These are phyloP conservation scores for Melospiza melodia DNA, from an alignment of 2,113 vertebrate genomes.

Conservation along the genomic window DNA sequence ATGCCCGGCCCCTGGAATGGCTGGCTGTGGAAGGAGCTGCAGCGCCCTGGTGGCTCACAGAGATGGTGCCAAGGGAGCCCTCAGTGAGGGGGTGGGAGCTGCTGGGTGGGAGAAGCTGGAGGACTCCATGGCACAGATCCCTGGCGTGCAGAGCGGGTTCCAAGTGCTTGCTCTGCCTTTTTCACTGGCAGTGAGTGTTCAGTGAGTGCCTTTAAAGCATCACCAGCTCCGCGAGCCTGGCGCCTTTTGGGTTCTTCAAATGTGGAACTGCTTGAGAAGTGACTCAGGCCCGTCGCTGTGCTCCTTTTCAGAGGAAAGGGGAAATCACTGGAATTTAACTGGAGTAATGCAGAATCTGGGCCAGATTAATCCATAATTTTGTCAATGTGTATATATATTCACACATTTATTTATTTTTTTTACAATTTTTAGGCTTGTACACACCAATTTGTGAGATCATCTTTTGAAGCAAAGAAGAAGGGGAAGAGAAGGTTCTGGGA, in stretches of 20 bases:
- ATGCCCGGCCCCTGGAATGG: no score
- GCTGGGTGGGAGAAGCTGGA: neutral
- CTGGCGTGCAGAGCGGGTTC: neutral
- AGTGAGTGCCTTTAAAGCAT: rapidly evolving
- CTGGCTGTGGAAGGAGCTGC: neutral
- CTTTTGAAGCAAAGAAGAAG: neutral
- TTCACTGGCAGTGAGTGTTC: neutral
- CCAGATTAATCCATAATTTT: no score
- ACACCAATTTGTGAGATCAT: neutral
- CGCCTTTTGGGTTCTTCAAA: neutral
- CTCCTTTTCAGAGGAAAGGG: neutral
- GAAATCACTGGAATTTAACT: neutral
- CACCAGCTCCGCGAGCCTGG: neutral
- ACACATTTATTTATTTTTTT: neutral
- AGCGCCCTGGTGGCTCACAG: neutral
- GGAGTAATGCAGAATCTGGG: neutral
- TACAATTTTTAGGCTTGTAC: no score
- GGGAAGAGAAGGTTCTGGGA: neutral
- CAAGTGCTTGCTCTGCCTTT: neutral
- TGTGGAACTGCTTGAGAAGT: neutral
- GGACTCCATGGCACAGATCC: neutral
- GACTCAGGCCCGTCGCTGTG: neutral
- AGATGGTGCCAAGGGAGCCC: neutral
- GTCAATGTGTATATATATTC: no score
- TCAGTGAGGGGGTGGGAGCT: neutral